Evolutionary conservation across 2,797 vertebrate genomes (phyloP), one percentile per base, ranked within the genome.

Genomic region (Cossypha heuglini): DNA sequence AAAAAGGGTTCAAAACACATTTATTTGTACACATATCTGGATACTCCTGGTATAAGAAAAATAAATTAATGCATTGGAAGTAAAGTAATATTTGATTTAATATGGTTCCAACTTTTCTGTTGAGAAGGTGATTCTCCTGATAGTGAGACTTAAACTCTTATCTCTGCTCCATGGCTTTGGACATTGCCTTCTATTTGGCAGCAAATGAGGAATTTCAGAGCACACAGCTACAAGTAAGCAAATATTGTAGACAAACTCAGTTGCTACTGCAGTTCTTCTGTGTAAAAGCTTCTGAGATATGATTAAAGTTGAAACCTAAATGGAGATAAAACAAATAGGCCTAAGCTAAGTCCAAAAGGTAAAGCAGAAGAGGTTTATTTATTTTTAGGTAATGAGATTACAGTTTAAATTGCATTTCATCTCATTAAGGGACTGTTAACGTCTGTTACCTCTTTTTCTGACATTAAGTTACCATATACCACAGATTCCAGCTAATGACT

Each of bases 361-460:
- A 94, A 96, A 95, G 68, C 77, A 95, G 72, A 92, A 94, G 78
- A 69, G 68, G 84, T 89, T 95, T 94, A 74, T 93, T 96, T 96
- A 88, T 92, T 86, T 95, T 92, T 90, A 93, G 92, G 77, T 94
- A 96, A 96, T 86, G 79, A 92, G 91, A 96, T 97, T 94, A 95
- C 76, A 0, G 62, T 86, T 93, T 93, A 94, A 95, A 96, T 97
- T 96, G 68, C 67, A 93, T 95, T 96, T 97, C 12, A 1, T 93
- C 95, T 94, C 88, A 85, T 97, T 96, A 94, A 62, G 94, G 88
- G 94, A 87, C 84, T 81, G 89, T 88, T 91, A 92, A 94, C 3
- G 85, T 96, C 96, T 93, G 92, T 91, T 96, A 93, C 95, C 69
- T 95, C 89, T 90, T 93, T 72, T 94, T 94, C 95, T 96, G 95